phyloP scores from a whole-genome alignment of 2,888 invertebrate species.

The Nomada goodeniana region DNA sequence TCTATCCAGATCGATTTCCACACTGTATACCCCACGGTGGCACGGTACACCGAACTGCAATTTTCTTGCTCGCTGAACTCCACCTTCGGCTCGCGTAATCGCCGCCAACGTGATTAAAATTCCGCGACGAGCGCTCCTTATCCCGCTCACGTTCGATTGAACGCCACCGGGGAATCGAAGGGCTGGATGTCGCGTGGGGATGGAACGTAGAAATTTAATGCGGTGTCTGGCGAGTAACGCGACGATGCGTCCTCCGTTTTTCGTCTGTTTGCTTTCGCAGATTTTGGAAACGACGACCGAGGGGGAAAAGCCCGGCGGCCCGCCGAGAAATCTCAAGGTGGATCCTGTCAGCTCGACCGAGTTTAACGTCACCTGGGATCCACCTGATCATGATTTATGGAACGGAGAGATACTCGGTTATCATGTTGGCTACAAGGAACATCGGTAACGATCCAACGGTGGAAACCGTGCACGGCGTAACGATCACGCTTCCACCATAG shows the following conservation, averaged over 20 bases:
- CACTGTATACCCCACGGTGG: not conserved
- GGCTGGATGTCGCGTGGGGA: not conserved
- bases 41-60: conserved; percentile 10
- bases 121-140: not conserved
- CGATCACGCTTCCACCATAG: conserved; percentile 27
- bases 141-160: not conserved
- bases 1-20: not conserved
- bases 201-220: conserved; percentile 8
- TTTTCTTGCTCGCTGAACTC: conserved; percentile 36
- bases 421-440: conserved; percentile 93
- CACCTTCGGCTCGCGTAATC: not conserved
- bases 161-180: not conserved
- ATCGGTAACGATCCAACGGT: conserved; percentile 76
- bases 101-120: conserved; percentile 31
- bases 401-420: conserved; percentile 95
- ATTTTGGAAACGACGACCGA: conserved; percentile 82
- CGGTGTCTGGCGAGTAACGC: not conserved
- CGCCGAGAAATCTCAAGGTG: conserved; percentile 92
- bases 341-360: conserved; percentile 95
- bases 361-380: conserved; percentile 93
- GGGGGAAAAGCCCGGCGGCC: conserved; percentile 89
- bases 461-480: conserved; percentile 27
- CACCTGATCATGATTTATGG: conserved; percentile 94
- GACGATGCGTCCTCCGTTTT: not conserved
- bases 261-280: conserved; percentile 64